Base-by-base conservation (phyloP, 2,888 invertebrate species). In the Timema podura region DNA sequence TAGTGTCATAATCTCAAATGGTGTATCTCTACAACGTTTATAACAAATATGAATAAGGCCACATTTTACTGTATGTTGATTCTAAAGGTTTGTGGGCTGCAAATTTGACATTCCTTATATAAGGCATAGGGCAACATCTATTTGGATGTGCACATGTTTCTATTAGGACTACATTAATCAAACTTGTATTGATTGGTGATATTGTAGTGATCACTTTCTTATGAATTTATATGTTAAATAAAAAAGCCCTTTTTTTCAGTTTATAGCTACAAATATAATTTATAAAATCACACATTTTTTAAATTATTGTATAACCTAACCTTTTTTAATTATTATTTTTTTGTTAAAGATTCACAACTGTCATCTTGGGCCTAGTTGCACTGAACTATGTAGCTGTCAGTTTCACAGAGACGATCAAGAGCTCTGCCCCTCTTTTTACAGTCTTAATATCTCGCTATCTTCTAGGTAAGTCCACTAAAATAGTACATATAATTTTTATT, bases 351-450 rank as follows among this genome's bases (percentile, higher is more conserved):
- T 91, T 91, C 80, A 84, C 87, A 65, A 91, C 91, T 7, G 90
- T 92, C 68, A 86, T 91, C 71, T 81, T 91, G 77, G 91, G 91
- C 69, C 81, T 91, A 76, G 85, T 91, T 68, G 89, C 91, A 9
- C 82, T 92, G 69, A 90, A 91, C 82, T 91, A 88, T 80, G 90
- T 91, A 71, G 90, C 91, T 72, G 91, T 91, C 70, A 91, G 91
- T 80, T 92, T 92, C 79, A 91, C 91, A 64, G 91, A 91, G 81
- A 91, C 91, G 13, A 89, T 92, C 65, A 92, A 92, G 80, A 91
- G 91, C 80, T 91, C 91, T 48, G 91, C 91, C 16, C 92, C 92
- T 54, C 83, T 91, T 68, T 91, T 91, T 80, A 92, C 92, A 57
- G 91, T 92, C 70, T 79, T 91, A 73, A 90, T 92, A 76, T 89